Evolutionary conservation across 53 echinoderm and acorn worm genomes (phyloP).

Genomic region (Temnopleurus reevesii): DNA sequence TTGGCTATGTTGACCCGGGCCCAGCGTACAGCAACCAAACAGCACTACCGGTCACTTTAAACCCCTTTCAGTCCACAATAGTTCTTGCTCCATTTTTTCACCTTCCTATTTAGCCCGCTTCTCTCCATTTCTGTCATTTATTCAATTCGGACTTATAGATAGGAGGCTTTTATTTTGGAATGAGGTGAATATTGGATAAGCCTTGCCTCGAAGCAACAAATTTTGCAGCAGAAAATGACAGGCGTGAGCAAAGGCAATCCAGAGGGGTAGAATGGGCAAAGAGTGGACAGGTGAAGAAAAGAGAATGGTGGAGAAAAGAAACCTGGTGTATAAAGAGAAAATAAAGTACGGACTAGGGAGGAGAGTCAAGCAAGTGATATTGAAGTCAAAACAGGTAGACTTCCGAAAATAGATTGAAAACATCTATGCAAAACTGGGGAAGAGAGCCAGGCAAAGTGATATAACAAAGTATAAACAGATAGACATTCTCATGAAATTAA

Average conservation of each 20-base stretch:
- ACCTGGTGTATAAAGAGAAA: background rate
- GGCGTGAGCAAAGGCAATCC: background rate
- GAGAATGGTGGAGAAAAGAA: too few species aligned
- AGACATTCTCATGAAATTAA: too few species aligned
- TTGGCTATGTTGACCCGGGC: slow-evolving; percentile 32
- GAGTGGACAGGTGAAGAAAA: background rate
- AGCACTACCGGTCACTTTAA: slow-evolving; percentile 42
- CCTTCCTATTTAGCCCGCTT: background rate
- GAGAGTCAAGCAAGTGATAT: too few species aligned
- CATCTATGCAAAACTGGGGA: too few species aligned
- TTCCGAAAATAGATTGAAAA: too few species aligned
- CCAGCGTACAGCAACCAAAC: background rate
- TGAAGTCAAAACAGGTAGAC: too few species aligned
- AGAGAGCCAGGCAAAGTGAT: too few species aligned
- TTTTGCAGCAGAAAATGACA: background rate
- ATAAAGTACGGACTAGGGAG: background rate
- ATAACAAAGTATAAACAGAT: too few species aligned
- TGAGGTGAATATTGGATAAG: slow-evolving; percentile 10
- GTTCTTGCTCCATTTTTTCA: slow-evolving; percentile 8
- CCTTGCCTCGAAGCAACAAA: background rate
- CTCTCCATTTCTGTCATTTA: slow-evolving; percentile 6
- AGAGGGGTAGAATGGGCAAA: background rate
- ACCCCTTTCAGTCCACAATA: background rate
- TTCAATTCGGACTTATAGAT: slow-evolving; percentile 1
- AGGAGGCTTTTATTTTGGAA: background rate